phyloP scores from a whole-genome alignment of 2,888 invertebrate species.

The Chaitophorus viminalis region DNA sequence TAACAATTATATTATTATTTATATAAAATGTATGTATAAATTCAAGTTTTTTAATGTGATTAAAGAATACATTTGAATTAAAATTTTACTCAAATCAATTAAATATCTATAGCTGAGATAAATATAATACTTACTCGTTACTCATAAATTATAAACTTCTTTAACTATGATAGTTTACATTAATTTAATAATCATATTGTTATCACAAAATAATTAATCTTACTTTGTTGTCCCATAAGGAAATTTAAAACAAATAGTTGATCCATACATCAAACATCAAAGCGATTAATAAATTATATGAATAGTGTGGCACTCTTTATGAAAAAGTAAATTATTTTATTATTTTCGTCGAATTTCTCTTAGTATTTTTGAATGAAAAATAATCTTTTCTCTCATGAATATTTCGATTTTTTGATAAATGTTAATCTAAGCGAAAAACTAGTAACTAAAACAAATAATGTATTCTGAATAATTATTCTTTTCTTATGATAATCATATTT shows the following conservation, averaged over 20 bases:
- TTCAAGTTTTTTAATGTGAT: too few species aligned
- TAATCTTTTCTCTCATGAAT: slow-evolving; percentile 3
- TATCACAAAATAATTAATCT: background rate
- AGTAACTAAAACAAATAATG: background rate
- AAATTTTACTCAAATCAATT: too few species aligned
- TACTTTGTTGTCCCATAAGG: background rate
- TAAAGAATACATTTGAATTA: too few species aligned
- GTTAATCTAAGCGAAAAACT: background rate
- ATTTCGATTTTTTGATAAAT: background rate
- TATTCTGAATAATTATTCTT: background rate
- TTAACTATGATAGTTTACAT: too few species aligned
- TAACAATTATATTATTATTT: too few species aligned
- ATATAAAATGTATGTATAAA: too few species aligned
- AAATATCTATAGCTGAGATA: too few species aligned
- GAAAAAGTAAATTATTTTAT: background rate
- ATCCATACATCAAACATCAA: background rate
- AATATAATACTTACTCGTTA: too few species aligned
- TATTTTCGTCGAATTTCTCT: background rate
- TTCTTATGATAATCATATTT: background rate
- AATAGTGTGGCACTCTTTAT: background rate
- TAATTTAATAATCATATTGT: background rate
- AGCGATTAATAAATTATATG: background rate
- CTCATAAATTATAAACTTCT: too few species aligned
- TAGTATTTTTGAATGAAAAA: background rate
- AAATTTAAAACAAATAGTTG: background rate